Base-by-base conservation (phyloP, 2,113 vertebrate species). In the Pantherophis guttatus region DNA sequence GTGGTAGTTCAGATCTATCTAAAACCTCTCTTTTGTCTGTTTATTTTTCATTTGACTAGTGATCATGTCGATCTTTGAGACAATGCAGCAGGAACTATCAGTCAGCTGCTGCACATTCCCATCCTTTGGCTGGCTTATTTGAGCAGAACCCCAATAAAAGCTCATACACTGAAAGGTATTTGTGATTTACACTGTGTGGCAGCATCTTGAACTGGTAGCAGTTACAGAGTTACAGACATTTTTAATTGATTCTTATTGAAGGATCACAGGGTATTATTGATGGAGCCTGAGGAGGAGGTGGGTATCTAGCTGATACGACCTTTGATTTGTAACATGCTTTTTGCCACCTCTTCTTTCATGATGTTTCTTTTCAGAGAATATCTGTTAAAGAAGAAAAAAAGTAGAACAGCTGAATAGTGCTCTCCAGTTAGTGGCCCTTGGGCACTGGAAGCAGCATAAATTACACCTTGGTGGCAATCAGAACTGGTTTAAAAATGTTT, bases 11-110 rank as follows among this genome's bases (percentile, higher is more conserved):
- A n/a, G 89, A 94, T 94, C 94, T 95, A 95, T 96, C 95, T 93
- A 95, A 96, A 96, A 95, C 93, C 95, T 95, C 93, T 92, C 1
- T 96, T 95, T 97, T 96, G 95, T 97, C 53, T 97, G 94, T 93
- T 85, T 13, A 88, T 91, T 95, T 95, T 94, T 96, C 93, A 12
- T 94, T 93, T 91, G 70, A 89, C 93, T 92, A 54, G 21, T 44
- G 93, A 88, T 62, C 95, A 88, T 89, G 89, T 96, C 95, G 95
- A 54, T 95, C 95, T 97, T 94, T 53, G 93, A 94, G 94, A 94
- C 96, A 96, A 96, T 93, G 95, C 95, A 96, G 94, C 93, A 5
- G 89, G 93, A 91, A 89, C 86, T 15, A 92, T 52, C 94, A 94
- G 88, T 95, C 91, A 93, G 88, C 70, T 57, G 93, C 89, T 52